A percentile compares a stretch with the other conserved stretches of the same genome.
Evolutionary conservation across 2,888 invertebrate genomes (phyloP).

Genomic region (Spodoptera littoralis): DNA sequence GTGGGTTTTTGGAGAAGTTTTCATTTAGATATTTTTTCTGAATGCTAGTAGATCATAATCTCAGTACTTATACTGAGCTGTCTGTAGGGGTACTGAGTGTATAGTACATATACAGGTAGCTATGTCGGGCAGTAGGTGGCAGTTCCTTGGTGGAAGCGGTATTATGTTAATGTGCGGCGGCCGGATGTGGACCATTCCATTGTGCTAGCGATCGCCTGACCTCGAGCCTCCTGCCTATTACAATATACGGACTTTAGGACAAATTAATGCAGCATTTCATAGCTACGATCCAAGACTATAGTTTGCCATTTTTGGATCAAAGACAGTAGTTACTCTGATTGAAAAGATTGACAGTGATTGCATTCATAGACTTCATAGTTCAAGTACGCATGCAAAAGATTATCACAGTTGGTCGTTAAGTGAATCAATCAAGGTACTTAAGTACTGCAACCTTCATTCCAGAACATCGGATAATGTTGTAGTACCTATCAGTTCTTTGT

Average conservation of each 20-base stretch:
- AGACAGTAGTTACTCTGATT: neutral
- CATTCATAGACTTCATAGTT: slow-evolving; percentile 1
- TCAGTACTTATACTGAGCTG: neutral
- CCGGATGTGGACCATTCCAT: slow-evolving; percentile 88
- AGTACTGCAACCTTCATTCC: slow-evolving; percentile 20
- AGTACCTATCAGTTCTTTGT: slow-evolving; percentile 42
- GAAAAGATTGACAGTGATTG: slow-evolving; percentile 4
- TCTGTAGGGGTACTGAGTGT: slow-evolving; percentile 22
- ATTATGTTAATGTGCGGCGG: slow-evolving; percentile 83
- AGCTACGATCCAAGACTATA: slow-evolving; percentile 19
- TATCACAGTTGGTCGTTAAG: slow-evolving; percentile 24
- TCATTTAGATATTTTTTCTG: too few species aligned
- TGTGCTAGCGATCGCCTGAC: slow-evolving; percentile 82
- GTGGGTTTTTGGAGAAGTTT: too few species aligned
- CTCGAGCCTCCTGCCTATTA: slow-evolving; percentile 76
- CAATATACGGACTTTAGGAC: slow-evolving; percentile 69
- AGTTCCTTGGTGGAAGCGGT: slow-evolving; percentile 82
- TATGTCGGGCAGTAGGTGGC: slow-evolving; percentile 62
- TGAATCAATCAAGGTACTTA: slow-evolving; percentile 29
- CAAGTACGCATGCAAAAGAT: slow-evolving; percentile 8
- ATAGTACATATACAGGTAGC: slow-evolving; percentile 29
- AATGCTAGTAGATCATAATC: too few species aligned
- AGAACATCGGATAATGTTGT: slow-evolving; percentile 46
- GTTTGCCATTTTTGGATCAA: slow-evolving; percentile 6
- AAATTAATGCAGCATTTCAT: slow-evolving; percentile 64